These are phyloP conservation scores for Phthorimaea operculella DNA, from an alignment of 1,140 invertebrate genomes.

Conservation along the genomic window DNA sequence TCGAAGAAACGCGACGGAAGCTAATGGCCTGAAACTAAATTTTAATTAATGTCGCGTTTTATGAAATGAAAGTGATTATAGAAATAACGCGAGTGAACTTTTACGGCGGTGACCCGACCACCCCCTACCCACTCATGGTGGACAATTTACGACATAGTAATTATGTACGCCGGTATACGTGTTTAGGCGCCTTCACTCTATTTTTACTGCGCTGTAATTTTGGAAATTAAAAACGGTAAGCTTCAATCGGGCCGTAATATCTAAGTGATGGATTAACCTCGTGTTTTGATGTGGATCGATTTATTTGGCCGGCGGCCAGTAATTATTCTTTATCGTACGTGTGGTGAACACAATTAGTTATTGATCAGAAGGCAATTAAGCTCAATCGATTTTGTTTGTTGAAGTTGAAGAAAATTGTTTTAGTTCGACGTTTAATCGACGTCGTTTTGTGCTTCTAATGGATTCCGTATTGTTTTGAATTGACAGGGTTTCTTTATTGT, in stretches of 20 bases:
- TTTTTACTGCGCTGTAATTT: constrained; percentile 49
- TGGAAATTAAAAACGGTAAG: constrained; percentile 65
- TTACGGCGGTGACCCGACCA: constrained; percentile 13
- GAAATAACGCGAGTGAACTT: constrained; percentile 50
- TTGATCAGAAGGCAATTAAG: constrained; percentile 65
- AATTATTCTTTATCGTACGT: constrained; percentile 65
- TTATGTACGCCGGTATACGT: constrained; percentile 57
- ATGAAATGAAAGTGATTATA: constrained; percentile 64
- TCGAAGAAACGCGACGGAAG: constrained; percentile 61
- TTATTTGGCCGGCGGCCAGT: constrained; percentile 64
- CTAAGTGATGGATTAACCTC: constrained; percentile 66
- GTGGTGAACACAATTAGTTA: constrained; percentile 65
- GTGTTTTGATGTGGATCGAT: constrained; percentile 65
- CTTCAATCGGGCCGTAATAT: constrained; percentile 63
- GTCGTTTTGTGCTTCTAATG: constrained; percentile 55
- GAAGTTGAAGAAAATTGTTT: constrained; percentile 66
- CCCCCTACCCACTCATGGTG: constrained; percentile 36
- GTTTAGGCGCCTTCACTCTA: constrained; percentile 42
- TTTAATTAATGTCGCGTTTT: constrained; percentile 68
- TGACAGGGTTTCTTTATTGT: constrained; percentile 32
- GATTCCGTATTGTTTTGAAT: constrained; percentile 41
- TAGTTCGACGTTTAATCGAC: constrained; percentile 57
- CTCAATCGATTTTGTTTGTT: constrained; percentile 65
- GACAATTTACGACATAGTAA: constrained; percentile 57
- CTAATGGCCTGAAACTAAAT: constrained; percentile 68